A percentile compares a stretch with the other conserved stretches of the same genome.
phyloP scores from a whole-genome alignment of 2,797 vertebrate genomes.

The Enteromius unitaeniatus region DNA sequence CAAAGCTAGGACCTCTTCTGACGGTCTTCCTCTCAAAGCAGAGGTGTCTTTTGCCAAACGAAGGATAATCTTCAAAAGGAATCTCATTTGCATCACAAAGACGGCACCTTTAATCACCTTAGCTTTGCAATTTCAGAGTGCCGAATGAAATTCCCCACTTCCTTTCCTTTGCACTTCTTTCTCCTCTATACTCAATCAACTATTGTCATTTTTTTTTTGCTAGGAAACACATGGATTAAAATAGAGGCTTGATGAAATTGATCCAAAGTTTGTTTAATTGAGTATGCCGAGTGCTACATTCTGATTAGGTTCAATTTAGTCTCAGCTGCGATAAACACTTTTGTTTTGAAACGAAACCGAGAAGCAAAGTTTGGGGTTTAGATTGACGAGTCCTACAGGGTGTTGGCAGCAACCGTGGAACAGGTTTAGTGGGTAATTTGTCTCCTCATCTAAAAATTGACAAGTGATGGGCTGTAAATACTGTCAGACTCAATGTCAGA shows the following conservation, averaged over 20 bases:
- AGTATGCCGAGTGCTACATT: constrained; percentile 21
- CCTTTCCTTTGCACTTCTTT: constrained; percentile 31
- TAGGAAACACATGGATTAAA: constrained; percentile 39
- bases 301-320: constrained; percentile 48
- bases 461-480: not conserved
- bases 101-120: constrained; percentile 49
- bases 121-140: constrained; percentile 34
- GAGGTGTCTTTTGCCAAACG: constrained; percentile 34
- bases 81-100: constrained; percentile 54
- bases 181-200: constrained; percentile 46
- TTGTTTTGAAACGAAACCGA: constrained; percentile 21
- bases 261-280: constrained; percentile 49
- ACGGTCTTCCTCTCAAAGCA: constrained; percentile 43
- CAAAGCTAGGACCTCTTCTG: constrained; percentile 22
- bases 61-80: constrained; percentile 49
- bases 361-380: constrained; percentile 14
- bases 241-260: constrained; percentile 52
- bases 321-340: constrained; percentile 31
- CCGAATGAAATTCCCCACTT: constrained; percentile 37
- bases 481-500: not conserved
- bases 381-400: not conserved
- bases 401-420: not conserved
- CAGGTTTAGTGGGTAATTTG: constrained; percentile 6
- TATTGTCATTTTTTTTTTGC: constrained; percentile 43
- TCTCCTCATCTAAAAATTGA: constrained; percentile 17